These are phyloP conservation scores for Hypothenemus hampei DNA, from an alignment of 1,140 invertebrate genomes.

Conservation along the genomic window DNA sequence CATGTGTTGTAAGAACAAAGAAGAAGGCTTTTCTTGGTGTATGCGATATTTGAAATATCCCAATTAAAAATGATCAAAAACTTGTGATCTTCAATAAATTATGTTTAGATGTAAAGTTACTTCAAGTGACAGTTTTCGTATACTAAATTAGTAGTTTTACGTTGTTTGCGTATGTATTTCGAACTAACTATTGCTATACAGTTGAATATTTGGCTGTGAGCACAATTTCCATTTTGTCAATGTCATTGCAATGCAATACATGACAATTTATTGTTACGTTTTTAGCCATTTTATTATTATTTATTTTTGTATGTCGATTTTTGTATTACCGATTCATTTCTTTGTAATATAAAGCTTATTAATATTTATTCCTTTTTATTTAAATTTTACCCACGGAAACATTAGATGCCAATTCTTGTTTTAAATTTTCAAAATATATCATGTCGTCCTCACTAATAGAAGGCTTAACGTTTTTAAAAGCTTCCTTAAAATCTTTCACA, in stretches of 20 bases:
- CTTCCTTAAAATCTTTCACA: conserved; percentile 52
- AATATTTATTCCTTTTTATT: not conserved
- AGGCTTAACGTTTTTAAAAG: conserved; percentile 52
- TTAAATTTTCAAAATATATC: conserved; percentile 52
- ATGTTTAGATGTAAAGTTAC: too few species aligned
- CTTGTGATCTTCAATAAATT: too few species aligned
- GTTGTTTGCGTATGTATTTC: not conserved
- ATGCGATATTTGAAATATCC: too few species aligned
- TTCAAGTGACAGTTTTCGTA: too few species aligned
- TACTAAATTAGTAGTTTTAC: not conserved
- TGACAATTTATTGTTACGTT: not conserved
- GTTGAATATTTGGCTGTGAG: not conserved
- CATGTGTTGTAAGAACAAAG: conserved; percentile 48
- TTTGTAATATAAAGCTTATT: not conserved
- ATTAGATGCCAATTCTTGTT: conserved; percentile 25
- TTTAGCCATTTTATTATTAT: not conserved
- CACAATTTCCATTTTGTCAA: not conserved
- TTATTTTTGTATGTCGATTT: conserved; percentile 1
- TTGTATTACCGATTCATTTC: not conserved
- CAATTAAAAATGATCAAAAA: too few species aligned
- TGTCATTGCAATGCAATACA: not conserved
- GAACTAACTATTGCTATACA: not conserved
- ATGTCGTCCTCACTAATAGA: conserved; percentile 56
- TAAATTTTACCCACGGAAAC: not conserved
- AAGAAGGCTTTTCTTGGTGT: conserved; percentile 46